Base-by-base conservation (phyloP, 2,888 invertebrate genomes). In the Serripes groenlandicus region DNA sequence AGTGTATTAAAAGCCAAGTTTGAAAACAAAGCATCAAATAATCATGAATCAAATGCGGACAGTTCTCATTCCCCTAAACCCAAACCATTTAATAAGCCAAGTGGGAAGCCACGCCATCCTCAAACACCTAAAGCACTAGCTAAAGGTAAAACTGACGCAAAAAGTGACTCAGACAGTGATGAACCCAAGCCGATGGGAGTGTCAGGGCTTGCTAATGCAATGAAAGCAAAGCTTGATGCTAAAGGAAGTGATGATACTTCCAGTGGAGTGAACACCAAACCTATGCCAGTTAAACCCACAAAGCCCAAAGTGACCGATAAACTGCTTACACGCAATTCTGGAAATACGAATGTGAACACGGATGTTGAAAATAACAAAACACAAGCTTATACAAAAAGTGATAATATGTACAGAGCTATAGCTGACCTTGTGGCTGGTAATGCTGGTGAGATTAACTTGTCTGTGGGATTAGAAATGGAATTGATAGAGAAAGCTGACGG, bases 1-100 rank as follows among this genome's bases (percentile, higher is more conserved):
- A 81, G 81, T 76, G 76, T 88, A 21, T 78, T 92, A 15, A 90
- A 90, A 75, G 81, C 89, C 32, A 91, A 87, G 60, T 88, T 92
- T 80, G 90, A 89, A 76, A 85, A 80, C n/a, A 86, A 83, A 73
- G 71, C 77, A 37, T 60, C 64, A 18, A 34, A 56, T 28, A 56
- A 60, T 69, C 71, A 58, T 28, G 56, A 71, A 42, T n/a, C 69
- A 54, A 70, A 52, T 58, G 3, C 42, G 15, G 42, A 75, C 9
- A 60, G 26, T 15, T 7, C 49, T 21, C 42, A 34, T n/a, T 56
- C 58, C 30, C 66, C 52, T 0, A 81, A 82, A 72, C 70, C 75
- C 18, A n/a, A n/a, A n/a, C n/a, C n/a, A n/a, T n/a, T n/a, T n/a
- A n/a, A n/a, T n/a, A n/a, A n/a, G n/a, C n/a, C n/a, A n/a, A n/a